phyloP scores from a whole-genome alignment of 2,888 invertebrate genomes.

The Cheilosia grossa region DNA sequence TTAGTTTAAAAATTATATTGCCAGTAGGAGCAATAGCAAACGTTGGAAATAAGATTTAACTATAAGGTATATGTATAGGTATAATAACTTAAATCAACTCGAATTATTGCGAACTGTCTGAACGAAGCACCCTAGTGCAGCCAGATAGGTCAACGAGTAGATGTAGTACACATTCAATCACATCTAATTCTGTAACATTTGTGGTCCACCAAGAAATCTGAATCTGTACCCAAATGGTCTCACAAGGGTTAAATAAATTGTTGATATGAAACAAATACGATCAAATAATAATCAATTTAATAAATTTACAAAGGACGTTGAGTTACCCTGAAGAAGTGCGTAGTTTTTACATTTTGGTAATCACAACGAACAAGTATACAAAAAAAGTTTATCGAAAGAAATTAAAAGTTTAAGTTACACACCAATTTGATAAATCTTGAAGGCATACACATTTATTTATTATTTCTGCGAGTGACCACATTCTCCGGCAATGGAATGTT shows the following conservation, averaged over 20 bases:
- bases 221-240: neutral
- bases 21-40: too few species aligned
- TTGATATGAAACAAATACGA: constrained; percentile 83
- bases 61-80: too few species aligned
- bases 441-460: constrained; percentile 20
- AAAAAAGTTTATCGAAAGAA: neutral
- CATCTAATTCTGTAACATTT: neutral
- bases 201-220: neutral
- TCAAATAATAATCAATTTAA: constrained; percentile 83
- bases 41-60: too few species aligned
- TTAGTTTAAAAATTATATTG: too few species aligned
- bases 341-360: constrained; percentile 32
- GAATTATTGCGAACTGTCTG: too few species aligned
- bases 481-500: neutral
- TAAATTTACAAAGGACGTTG: constrained; percentile 67
- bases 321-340: constrained; percentile 52
- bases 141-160: too few species aligned
- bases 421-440: constrained; percentile 20
- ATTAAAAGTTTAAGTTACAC: neutral
- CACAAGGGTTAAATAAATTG: constrained; percentile 33
- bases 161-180: too few species aligned
- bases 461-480: neutral
- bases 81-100: too few species aligned
- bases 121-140: too few species aligned
- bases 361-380: constrained; percentile 18